These are phyloP conservation scores for Cryptotermes secundus DNA, from an alignment of 1,140 invertebrate genomes.

Conservation along the genomic window DNA sequence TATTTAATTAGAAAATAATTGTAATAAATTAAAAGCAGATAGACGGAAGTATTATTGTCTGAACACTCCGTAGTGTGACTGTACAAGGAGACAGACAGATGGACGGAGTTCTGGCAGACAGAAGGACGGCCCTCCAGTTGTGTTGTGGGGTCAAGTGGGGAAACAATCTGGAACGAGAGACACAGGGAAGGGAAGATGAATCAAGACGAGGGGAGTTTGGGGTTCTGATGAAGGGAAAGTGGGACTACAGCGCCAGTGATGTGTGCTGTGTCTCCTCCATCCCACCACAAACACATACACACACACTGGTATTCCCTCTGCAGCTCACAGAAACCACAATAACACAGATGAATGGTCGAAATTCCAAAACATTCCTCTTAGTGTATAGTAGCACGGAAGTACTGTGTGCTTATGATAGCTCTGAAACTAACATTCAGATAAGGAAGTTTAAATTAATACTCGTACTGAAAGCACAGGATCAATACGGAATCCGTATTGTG, in stretches of 20 bases:
- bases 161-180: conserved; percentile 16
- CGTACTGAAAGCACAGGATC: too few relatives aligned
- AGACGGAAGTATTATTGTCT: not conserved
- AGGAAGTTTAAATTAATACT: not conserved
- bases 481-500: too few relatives aligned
- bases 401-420: not conserved
- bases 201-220: not conserved
- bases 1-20: too few relatives aligned
- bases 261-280: not conserved
- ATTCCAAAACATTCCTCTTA: conserved; percentile 2
- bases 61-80: not conserved
- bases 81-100: not conserved
- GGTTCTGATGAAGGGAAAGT: not conserved
- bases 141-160: conserved; percentile 16
- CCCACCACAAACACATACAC: not conserved
- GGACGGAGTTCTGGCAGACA: not conserved
- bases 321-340: not conserved
- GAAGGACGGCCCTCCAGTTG: conserved; percentile 2
- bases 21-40: too few relatives aligned
- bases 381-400: not conserved
- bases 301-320: not conserved
- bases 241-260: not conserved
- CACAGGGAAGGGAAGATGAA: conserved; percentile 4
- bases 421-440: not conserved
- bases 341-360: conserved; percentile 12